These are phyloP conservation scores for Drosophila melanocephala DNA, from an alignment of 2,888 invertebrate genomes.

Conservation along the genomic window DNA sequence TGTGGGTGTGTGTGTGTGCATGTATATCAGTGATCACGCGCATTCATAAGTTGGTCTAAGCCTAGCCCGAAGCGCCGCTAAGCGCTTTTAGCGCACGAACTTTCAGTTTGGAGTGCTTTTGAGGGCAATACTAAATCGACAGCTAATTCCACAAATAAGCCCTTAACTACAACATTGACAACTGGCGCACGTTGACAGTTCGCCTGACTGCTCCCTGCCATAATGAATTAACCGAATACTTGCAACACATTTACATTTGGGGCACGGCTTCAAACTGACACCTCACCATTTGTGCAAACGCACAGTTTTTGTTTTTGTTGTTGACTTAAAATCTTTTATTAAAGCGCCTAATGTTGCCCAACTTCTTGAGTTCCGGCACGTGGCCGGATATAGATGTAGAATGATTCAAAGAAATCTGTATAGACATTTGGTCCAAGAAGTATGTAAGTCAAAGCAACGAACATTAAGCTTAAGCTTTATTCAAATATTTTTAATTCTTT, in stretches of 20 bases:
- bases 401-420: background rate
- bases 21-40: constrained; percentile 56
- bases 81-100: constrained; percentile 68
- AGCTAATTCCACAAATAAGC: constrained; percentile 77
- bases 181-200: constrained; percentile 51
- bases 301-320: constrained; percentile 8
- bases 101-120: constrained; percentile 40
- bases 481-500: background rate
- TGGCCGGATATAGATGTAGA: constrained; percentile 10
- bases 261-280: constrained; percentile 29
- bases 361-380: constrained; percentile 1
- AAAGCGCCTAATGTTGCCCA: background rate
- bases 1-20: constrained; percentile 24
- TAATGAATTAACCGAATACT: constrained; percentile 76
- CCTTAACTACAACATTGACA: constrained; percentile 80
- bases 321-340: constrained; percentile 17
- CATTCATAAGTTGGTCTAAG: constrained; percentile 74
- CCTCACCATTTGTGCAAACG: constrained; percentile 31
- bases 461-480: background rate
- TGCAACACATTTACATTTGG: constrained; percentile 55
- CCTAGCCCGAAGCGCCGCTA: constrained; percentile 72
- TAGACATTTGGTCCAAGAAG: background rate
- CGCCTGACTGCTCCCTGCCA: constrained; percentile 11
- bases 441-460: background rate
- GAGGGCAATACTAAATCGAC: constrained; percentile 67